These are phyloP conservation scores for Clarias pachynema DNA, from an alignment of 2,797 vertebrate genomes.

Conservation along the genomic window DNA sequence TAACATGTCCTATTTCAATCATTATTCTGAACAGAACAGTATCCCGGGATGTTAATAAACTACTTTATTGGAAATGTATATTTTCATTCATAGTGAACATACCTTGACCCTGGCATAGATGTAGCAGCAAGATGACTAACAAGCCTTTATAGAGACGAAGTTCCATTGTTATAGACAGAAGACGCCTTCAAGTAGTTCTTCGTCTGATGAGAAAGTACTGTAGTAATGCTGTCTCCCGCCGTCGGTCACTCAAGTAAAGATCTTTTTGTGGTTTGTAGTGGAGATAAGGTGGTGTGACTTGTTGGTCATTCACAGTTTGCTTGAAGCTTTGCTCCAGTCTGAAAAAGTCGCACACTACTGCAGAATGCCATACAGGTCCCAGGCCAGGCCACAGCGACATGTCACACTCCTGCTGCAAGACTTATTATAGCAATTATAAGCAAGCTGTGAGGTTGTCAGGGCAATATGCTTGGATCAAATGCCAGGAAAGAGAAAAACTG, in stretches of 20 bases:
- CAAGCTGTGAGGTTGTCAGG: slow-evolving; percentile 64
- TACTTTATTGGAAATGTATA: background rate
- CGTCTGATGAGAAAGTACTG: slow-evolving; percentile 16
- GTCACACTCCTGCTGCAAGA: slow-evolving; percentile 72
- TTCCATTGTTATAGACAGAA: slow-evolving; percentile 67
- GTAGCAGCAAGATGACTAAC: slow-evolving; percentile 66
- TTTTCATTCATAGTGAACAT: slow-evolving; percentile 44
- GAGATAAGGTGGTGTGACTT: background rate
- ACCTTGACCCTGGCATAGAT: slow-evolving; percentile 71
- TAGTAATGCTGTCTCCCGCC: slow-evolving; percentile 44
- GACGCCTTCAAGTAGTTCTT: slow-evolving; percentile 5
- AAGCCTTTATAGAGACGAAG: slow-evolving; percentile 66
- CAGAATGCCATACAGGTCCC: slow-evolving; percentile 66
- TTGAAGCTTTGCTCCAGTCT: slow-evolving; percentile 6
- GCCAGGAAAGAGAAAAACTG: background rate
- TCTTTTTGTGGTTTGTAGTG: slow-evolving; percentile 42
- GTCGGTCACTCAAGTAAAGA: slow-evolving; percentile 58
- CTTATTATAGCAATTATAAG: slow-evolving; percentile 72
- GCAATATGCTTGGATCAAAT: slow-evolving; percentile 17
- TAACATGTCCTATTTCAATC: slow-evolving; percentile 9
- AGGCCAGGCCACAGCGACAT: slow-evolving; percentile 65
- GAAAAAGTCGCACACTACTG: slow-evolving; percentile 58
- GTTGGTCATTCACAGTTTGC: slow-evolving; percentile 39
- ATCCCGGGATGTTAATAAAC: background rate
- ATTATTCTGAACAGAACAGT: slow-evolving; percentile 23